Evolutionary conservation across 2,113 vertebrate species (phyloP).

Genomic region (Tachysurus fulvidraco): DNA sequence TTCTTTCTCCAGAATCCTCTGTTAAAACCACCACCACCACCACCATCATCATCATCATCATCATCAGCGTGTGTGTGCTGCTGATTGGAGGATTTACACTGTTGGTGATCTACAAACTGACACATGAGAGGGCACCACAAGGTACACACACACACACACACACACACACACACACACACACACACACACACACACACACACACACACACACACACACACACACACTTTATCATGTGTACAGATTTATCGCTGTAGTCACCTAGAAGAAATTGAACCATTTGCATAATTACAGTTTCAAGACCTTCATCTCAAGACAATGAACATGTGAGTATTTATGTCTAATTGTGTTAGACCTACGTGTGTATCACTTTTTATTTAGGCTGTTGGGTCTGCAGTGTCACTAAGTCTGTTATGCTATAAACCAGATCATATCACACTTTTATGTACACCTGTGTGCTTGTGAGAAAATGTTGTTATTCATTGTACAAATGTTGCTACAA

Average conservation of each 20-base stretch:
- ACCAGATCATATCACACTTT: too few relatives aligned
- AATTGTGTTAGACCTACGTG: neutral
- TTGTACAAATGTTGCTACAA: too few relatives aligned
- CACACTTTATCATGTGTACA: too few relatives aligned
- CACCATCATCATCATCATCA: neutral
- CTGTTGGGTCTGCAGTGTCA: too few relatives aligned
- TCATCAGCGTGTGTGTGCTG: slow-evolving; percentile 7
- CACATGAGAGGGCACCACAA: neutral
- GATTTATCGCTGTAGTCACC: too few relatives aligned
- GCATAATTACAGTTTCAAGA: neutral
- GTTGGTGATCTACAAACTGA: slow-evolving; percentile 20
- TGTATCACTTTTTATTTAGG: neutral
- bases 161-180: neutral
- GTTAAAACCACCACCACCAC: too few relatives aligned
- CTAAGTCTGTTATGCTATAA: too few relatives aligned
- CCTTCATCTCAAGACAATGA: neutral
- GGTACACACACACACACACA: slow-evolving; percentile 5
- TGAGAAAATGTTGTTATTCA: too few relatives aligned
- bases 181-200: neutral
- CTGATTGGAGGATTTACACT: slow-evolving; percentile 12
- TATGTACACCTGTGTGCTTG: too few relatives aligned
- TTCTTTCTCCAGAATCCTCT: neutral
- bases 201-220: neutral
- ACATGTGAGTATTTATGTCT: neutral
- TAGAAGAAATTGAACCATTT: neutral